Base-by-base conservation (phyloP, 1,140 invertebrate genomes). In the Polypedilum pembai region DNA sequence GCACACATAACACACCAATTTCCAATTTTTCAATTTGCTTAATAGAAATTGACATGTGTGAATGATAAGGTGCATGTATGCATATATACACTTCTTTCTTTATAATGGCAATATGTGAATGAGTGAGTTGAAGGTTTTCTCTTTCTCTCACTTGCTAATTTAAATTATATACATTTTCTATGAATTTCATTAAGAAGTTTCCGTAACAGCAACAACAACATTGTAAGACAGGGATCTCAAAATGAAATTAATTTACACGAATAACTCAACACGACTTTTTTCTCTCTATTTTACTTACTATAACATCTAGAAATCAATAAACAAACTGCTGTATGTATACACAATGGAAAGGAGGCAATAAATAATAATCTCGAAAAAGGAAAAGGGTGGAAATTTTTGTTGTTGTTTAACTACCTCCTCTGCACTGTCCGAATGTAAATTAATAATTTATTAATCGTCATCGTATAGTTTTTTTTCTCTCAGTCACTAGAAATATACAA, bases 11-110 rank as follows among this genome's bases (percentile, higher is more conserved):
- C 17, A 69, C 65, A 69, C 65, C 20, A 69, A 20, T 69, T 69
- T 69, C 65, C 65, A 69, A 69, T 69, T 69, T 69, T 20, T 69
- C 65, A 69, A 69, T 69, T 69, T 69, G 65, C 20, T 21, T 69
- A 69, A 69, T 69, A 21, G 8, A 20, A 20, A 69, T 69, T 69
- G 65, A 69, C 65, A 21, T 69, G 65, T 69, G 65, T 69, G 65
- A 21, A 56, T 56, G 45, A 56, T 56, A 56, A 56, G 45, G 45
- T 56, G 45, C 45, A 56, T 56, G 45, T 56, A n/a, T 56, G n/a
- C 45, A 56, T 15, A n/a, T 56, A 12, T 56, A n/a, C 4, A 15
- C n/a, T 56, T 56, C 12, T 12, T 56, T 56, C 45, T 56, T 56
- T 56, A 1, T 56, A 12, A 56, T 12, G n/a, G 12, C n/a, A 33